Base-by-base conservation (phyloP, 2,113 vertebrate species). In the Ailuropoda melanoleuca region DNA sequence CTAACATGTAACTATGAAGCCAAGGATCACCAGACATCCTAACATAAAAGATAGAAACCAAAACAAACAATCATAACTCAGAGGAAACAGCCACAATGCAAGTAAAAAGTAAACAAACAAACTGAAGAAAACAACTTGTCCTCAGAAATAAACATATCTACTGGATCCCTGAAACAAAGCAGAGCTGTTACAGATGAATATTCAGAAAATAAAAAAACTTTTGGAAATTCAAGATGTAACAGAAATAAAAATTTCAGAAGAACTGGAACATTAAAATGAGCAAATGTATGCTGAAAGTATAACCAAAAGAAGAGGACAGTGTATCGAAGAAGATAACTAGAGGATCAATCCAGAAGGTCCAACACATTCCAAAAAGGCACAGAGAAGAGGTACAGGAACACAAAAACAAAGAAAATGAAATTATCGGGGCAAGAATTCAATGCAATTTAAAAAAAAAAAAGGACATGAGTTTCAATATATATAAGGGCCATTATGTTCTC, bases 171-270 rank as follows among this genome's bases (percentile, higher is more conserved):
- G 62, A 97, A 88, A 84, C 34, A 95, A 95, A 94, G 7, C 34
- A 97, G 43, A 77, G 11, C 34, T 80, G 39, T 70, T 77, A 82
- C 58, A 89, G 7, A 55, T 62, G 24, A 74, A 90, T 66, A 96
- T 66, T 89, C 82, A 82, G 60, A 55, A 93, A 50, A 90, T 34
- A 62, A 53, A 84, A 84, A 14, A 90, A 29, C 15, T 56, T 91
- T 82, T 18, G 4, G 53, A 91, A 92, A 89, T 60, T 88, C 19
- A 95, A 90, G 80, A 93, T 68, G 34, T 55, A 89, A 84, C 29
- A 83, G 64, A 64, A 93, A 94, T 77, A 92, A 66, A 90, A 74
- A n/a, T 68, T 80, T 88, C 80, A 94, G 48, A 43, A 92, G 24
- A 23, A 81, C 37, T 37, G 4, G n/a, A 23, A 8, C 37, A 86